Evolutionary conservation across 2,888 invertebrate genomes (phyloP).

Genomic region (Adelognathus sp.): DNA sequence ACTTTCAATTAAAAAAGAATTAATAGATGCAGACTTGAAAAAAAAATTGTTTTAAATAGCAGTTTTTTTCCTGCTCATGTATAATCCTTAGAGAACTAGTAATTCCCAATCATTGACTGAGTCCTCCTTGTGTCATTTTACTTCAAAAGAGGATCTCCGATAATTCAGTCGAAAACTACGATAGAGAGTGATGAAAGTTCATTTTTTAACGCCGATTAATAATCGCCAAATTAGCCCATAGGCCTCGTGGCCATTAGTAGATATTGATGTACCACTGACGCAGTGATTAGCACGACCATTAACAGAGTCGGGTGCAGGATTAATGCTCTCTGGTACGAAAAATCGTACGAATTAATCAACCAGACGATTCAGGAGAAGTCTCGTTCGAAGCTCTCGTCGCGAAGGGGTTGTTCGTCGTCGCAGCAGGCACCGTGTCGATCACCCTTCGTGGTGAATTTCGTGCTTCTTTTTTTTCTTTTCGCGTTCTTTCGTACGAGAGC

Average conservation of each 20-base stretch:
- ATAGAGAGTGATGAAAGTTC: neutral
- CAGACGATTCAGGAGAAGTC: neutral
- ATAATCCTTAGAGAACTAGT: no score
- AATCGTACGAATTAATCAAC: slow-evolving; percentile 53
- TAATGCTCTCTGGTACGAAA: slow-evolving; percentile 12
- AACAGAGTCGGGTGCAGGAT: neutral
- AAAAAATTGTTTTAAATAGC: neutral
- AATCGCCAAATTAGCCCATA: neutral
- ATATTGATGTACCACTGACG: neutral
- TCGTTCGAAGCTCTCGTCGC: neutral
- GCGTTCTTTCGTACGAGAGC: neutral
- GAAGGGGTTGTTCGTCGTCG: slow-evolving; percentile 2
- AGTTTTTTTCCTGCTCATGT: neutral
- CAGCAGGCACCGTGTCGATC: neutral
- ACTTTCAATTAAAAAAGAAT: neutral
- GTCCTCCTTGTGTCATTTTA: no score
- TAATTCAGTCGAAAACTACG: no score
- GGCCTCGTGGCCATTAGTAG: neutral
- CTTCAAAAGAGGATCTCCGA: no score
- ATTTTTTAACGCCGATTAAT: neutral
- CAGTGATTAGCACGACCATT: neutral
- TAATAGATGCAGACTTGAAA: neutral
- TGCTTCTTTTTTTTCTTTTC: slow-evolving; percentile 2
- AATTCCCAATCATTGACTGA: no score
- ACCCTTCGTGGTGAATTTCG: neutral